Evolutionary conservation across 2,113 vertebrate genomes (phyloP), one percentile per base, ranked within the genome.

Genomic region (Benitochromis conjunctus): DNA sequence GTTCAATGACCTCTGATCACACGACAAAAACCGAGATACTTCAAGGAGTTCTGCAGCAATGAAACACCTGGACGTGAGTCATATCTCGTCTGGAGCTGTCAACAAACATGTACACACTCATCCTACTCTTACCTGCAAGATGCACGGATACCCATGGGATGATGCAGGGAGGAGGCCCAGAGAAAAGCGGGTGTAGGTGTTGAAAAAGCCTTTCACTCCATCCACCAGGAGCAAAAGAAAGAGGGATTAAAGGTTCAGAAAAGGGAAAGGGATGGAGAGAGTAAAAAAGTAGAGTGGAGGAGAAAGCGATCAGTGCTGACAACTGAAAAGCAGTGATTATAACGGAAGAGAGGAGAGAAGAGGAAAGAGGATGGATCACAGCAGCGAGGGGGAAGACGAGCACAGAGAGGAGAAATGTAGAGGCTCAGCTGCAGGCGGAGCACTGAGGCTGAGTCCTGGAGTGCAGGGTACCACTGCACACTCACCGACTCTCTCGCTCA

Each of bases 91-190:
- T 58, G 5, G 10, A 16, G 19, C 3, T 57, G 53, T 82, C 58
- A 71, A 79, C 3, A 71, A 9, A 9, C 36, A 11, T 53, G 18
- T 41, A 38, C 58, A 18, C 12, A 80, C 55, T 53, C 64, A 36
- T 38, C 31, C 78, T 36, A 98, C 97, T 43, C 36, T 78, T 36
- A 98, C 97, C 97, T 97, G 96, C 96, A 97, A 19, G 97, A 98
- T 86, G 97, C 97, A 80, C 96, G 97, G 91, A 97, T 97, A 93
- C 97, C 97, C 97, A 98, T 98, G 80, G 93, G 89, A 90, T 81
- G 86, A 90, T 56, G 92, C 81, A 81, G 80, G 90, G 79, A 82
- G 43, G 38, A 82, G 41, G 80, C 85, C 34, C 83, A 80, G 77
- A 89, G 91, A 6, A 83, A 82, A 93, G 83, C 92, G 87, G 60